Base-by-base conservation (phyloP, 1,140 invertebrate species). In the Conus betulinus region DNA sequence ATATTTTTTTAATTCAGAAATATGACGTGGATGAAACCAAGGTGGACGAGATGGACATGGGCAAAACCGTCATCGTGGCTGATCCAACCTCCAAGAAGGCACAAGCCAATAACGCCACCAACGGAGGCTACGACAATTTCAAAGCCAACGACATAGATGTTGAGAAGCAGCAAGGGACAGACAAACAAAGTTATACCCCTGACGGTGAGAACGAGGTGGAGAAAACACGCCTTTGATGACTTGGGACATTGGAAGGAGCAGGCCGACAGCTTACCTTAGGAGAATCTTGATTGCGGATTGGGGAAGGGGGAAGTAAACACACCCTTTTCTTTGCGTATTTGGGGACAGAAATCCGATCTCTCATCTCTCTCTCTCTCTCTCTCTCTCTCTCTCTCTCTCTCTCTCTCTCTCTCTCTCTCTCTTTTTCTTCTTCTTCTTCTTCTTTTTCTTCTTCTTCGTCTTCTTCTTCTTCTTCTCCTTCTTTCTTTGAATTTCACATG, bases 1-100 rank as follows among this genome's bases (percentile, higher is more conserved):
- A 11, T 52, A 3, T 1, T 67, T 52, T 76, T 7, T 86, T 10
- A 76, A 6, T 86, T 51, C 85, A 86, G 85, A 86, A 86, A 86
- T 86, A 78, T 25, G 71, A 86, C 20, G 17, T 51, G 0, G 13
- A 25, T 23, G 27, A 51, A 20, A 17, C 81, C 52, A 83, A 83
- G 10, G 39, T 4, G 5, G 52, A 13, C 8, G 51, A 83, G 10
- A 23, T 83, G 5, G 39, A 27, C 81, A 11, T 55, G 53, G 7
- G 55, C 15, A 27, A 83, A 20, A 25, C 11, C 17, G 53, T 51
- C 27, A 7, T 20, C 81, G 55, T 10, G 20, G 5, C 55, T 4
- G 53, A 57, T 6, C 39, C 20, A 0, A 17, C 81, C 11, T 17
- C 25, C 27, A 25, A 83, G 7, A 51, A 83, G 10, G 51, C 39